A percentile compares a stretch with the other conserved stretches of the same genome.
Conservation (phyloP, 2,113 vertebrate species). For the Toxotes jaculatrix region DNA sequence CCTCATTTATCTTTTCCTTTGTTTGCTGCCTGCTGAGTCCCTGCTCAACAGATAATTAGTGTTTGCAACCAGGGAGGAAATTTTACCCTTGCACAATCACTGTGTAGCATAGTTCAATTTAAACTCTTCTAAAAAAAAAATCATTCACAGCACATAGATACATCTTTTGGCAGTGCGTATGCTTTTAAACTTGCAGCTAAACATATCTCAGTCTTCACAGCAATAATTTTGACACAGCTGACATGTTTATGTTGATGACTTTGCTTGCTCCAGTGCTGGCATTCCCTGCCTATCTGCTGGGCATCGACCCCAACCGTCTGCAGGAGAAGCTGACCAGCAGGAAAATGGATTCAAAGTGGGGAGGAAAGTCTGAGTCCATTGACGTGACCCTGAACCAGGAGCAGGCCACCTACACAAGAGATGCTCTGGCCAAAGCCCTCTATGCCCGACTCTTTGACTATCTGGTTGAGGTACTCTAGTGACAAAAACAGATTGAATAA, state of each 20-base stretch:
- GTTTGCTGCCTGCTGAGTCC: no score
- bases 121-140: not conserved
- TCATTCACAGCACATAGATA: not conserved
- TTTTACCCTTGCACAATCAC: not conserved
- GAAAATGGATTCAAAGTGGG: conserved; percentile 98
- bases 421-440: conserved; percentile 95
- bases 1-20: conserved; percentile 35
- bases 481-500: not conserved
- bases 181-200: not conserved
- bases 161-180: not conserved
- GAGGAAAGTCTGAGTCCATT: conserved; percentile 92
- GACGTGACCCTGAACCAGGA: conserved; percentile 95
- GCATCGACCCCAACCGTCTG: conserved; percentile 89
- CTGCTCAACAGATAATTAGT: conserved; percentile 22
- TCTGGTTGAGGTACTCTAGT: conserved; percentile 89
- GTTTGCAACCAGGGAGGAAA: conserved; percentile 21
- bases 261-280: conserved; percentile 84
- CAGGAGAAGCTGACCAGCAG: conserved; percentile 95
- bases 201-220: not conserved
- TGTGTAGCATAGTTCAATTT: not conserved
- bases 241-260: not conserved
- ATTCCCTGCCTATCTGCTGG: conserved; percentile 96
- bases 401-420: conserved; percentile 93
- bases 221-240: accelerated
- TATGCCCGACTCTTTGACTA: conserved; percentile 94